Percentiles rank a stretch among this genome's conserved stretches.
phyloP scores from a whole-genome alignment of 2,888 invertebrate species.

The Tinea semifulvella region DNA sequence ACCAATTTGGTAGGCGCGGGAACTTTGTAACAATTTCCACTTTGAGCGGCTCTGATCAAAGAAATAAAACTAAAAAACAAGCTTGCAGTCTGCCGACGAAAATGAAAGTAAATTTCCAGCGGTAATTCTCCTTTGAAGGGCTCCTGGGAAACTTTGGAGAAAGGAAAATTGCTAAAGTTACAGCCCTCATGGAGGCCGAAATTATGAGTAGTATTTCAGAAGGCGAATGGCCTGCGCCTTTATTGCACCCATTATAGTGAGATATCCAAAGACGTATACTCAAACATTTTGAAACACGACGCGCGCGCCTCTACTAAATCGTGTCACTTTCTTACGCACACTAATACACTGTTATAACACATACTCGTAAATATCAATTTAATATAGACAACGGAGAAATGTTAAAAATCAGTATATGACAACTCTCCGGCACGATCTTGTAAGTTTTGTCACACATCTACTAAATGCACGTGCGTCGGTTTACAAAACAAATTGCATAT shows the following conservation, averaged over 20 bases:
- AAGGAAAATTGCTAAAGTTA: conserved; percentile 64
- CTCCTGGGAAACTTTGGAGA: conserved; percentile 39
- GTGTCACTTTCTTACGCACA: too few species aligned
- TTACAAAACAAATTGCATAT: too few species aligned
- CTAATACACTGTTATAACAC: too few species aligned
- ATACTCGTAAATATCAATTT: too few species aligned
- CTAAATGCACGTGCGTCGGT: too few species aligned
- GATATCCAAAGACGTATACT: too few species aligned
- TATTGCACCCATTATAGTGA: conserved; percentile 13
- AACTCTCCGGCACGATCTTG: too few species aligned
- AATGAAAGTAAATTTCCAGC: conserved; percentile 61
- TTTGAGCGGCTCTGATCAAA: conserved; percentile 57
- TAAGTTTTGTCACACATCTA: too few species aligned
- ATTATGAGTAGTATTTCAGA: conserved; percentile 41
- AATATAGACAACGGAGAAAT: too few species aligned
- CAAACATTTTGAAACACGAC: too few species aligned
- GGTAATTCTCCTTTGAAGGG: conserved; percentile 61
- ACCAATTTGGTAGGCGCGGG: conserved; percentile 44
- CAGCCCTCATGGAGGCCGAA: conserved; percentile 47
- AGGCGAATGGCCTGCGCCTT: conserved; percentile 22
- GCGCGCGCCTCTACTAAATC: too few species aligned
- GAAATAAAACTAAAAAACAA: conserved; percentile 62
- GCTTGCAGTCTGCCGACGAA: conserved; percentile 35
- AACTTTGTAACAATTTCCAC: conserved; percentile 60
- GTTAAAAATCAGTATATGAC: too few species aligned